Evolutionary conservation across 2,113 vertebrate genomes (phyloP), one percentile per base, ranked within the genome.

Genomic region (Cyanoderma ruficeps): DNA sequence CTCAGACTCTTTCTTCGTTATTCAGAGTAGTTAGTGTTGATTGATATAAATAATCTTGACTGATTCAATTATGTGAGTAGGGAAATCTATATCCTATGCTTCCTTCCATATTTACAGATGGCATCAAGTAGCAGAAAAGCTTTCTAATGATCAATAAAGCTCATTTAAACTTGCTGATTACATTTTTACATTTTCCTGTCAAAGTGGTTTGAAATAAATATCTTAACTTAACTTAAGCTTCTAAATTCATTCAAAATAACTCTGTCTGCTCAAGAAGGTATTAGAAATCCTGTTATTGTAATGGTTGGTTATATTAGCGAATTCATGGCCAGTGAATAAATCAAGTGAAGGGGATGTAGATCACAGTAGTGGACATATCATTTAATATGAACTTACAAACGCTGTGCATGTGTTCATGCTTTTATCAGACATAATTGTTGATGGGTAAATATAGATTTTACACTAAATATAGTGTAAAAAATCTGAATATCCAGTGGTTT

Each of bases 101-200:
- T 92, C 63, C 64, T 94, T 89, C 55, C 42, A 80, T 93, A 94
- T 91, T 95, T 93, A 70, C 79, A 77, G 67, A 83, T 53, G 55
- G 37, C 25, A 87, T 93, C 77, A 90, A 75, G 50, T n/a, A 68
- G 24, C 44, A 86, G 44, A 85, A 95, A 87, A 94, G 31, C 49
- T 86, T 85, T 71, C 60, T 65, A 83, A 64, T 94, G 75, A 90
- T 93, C 93, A 86, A 31, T 95, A 88, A 94, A 91, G 7, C 56
- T 91, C 18, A 94, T 94, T 92, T 95, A 71, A 91, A 88, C 57
- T 93, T 59, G 53, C 63, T 71, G 75, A 84, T 70, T 88, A 60
- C 35, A 83, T 72, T 91, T 71, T 65, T 70, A 78, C 23, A 52
- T 30, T 90, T 93, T 83, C 17, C 8, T 28, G 57, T 91, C 35